These are phyloP conservation scores for Cremastinae sp. DNA, from an alignment of 2,888 invertebrate species.

Conservation along the genomic window DNA sequence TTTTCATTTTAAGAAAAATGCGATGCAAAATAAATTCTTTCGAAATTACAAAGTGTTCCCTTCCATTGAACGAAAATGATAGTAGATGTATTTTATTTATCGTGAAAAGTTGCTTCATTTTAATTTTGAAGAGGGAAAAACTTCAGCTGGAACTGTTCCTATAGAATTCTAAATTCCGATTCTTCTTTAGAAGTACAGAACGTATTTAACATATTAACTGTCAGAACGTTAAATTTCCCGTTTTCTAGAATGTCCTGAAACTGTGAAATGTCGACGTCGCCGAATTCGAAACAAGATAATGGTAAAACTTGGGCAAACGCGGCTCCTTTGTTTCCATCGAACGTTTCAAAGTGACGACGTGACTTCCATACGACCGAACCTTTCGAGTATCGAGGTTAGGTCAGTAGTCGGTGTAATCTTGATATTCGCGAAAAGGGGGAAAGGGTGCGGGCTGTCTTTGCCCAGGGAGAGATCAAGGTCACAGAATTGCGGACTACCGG, in stretches of 20 bases:
- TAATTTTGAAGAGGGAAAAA: too few relatives aligned
- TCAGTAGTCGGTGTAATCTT: conserved; percentile 3
- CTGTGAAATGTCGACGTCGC: neutral
- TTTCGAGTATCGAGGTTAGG: conserved; percentile 11
- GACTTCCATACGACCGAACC: conserved; percentile 3
- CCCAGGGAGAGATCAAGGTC: neutral
- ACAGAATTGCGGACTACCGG: too few relatives aligned
- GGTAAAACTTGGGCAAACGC: neutral
- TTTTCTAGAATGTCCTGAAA: conserved; percentile 1
- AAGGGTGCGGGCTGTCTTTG: conserved; percentile 2
- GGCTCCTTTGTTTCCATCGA: conserved; percentile 24
- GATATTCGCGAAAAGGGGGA: neutral
- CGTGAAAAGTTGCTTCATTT: too few relatives aligned
- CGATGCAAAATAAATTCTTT: too few relatives aligned
- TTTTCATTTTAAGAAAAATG: too few relatives aligned
- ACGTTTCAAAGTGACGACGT: conserved; percentile 18
- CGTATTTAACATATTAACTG: neutral
- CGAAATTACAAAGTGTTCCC: too few relatives aligned
- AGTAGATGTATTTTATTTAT: too few relatives aligned
- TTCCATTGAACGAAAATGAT: too few relatives aligned
- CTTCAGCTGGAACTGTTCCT: too few relatives aligned
- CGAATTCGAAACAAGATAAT: conserved; percentile 23
- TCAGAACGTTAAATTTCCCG: neutral
- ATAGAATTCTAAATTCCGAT: too few relatives aligned
- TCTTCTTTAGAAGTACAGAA: neutral